These are phyloP conservation scores for Gouania willdenowi DNA, from an alignment of 2,797 vertebrate species.

Conservation along the genomic window DNA sequence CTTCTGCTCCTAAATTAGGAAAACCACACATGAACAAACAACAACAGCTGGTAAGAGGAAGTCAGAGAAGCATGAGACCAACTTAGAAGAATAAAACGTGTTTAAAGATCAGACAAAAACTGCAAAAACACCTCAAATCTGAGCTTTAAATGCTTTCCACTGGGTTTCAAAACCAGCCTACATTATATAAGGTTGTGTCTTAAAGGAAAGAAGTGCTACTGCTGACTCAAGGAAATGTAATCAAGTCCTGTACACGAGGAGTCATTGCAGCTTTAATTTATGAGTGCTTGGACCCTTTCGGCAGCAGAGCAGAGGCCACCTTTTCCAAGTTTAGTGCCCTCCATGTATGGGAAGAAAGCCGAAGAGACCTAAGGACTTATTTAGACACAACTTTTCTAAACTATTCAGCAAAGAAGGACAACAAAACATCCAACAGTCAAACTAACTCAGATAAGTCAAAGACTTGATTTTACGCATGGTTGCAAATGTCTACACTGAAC, in stretches of 20 bases:
- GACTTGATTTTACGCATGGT: no score
- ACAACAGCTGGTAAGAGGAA: slow-evolving; percentile 38
- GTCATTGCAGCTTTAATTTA: slow-evolving; percentile 65
- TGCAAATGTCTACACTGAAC: no score
- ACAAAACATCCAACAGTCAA: not conserved
- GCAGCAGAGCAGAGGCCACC: slow-evolving; percentile 52
- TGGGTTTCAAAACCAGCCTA: not conserved
- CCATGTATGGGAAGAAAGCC: slow-evolving; percentile 69
- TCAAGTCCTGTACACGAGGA: slow-evolving; percentile 43
- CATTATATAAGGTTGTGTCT: slow-evolving; percentile 24
- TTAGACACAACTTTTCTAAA: no score
- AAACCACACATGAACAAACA: slow-evolving; percentile 46
- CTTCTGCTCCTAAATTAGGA: slow-evolving; percentile 63
- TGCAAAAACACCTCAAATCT: not conserved
- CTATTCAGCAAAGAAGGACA: no score
- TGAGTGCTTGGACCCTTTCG: slow-evolving; percentile 42
- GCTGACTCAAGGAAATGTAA: slow-evolving; percentile 74
- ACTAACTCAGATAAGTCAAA: no score
- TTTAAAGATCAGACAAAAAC: no score
- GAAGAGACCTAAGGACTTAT: slow-evolving; percentile 40
- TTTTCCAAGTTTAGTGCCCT: slow-evolving; percentile 69
- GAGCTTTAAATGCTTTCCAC: not conserved
- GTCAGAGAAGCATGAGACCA: not conserved
- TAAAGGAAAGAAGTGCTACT: slow-evolving; percentile 16
- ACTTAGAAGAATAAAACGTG: not conserved